Evolutionary conservation across 1,140 invertebrate species (phyloP), one percentile per base, ranked within the genome.

Genomic region (Ylistrum balloti): DNA sequence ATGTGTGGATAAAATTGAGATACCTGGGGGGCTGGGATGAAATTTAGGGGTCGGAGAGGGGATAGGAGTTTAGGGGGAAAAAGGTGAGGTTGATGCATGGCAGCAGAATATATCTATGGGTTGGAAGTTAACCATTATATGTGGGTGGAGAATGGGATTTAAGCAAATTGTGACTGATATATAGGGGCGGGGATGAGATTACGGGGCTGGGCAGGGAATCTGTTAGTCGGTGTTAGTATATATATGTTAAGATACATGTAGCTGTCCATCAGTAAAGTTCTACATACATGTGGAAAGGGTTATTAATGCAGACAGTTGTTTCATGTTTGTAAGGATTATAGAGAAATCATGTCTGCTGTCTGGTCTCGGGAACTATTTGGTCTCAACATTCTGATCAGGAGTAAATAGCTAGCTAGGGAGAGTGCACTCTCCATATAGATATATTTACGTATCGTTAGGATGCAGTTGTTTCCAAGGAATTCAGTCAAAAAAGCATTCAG

Each of bases 251-350:
- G 22, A 74, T 74, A 74, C 56, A 74, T 74, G 22, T 74, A 74
- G 56, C 22, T 74, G 56, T 74, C 56, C 45, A 20, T 48, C 45
- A 28, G 56, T 28, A 74, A 74, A 28, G 56, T 74, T 74, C 35
- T 13, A 74, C 56, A 9, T 74, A 74, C 56, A 74, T 74, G 17
- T 74, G 56, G 56, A 17, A n/a, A 1, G 56, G 56, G 28, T 74
- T 74, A 74, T 74, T 74, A n/a, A 22, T 28, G 22, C 56, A 74
- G 56, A 74, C 56, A 28, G 22, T 74, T 74, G 20, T 74, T 74
- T 74, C 56, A 74, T 74, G 56, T 74, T n/a, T 74, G 56, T 74
- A 74, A 74, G 56, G 56, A 74, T 74, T 74, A 74, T n/a, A 74
- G 56, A 74, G 56, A 74, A 74, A 74, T 74, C 15, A 17, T 74